Evolutionary conservation across 2,113 vertebrate genomes (phyloP).

Genomic region (Pteruthius melanotis): DNA sequence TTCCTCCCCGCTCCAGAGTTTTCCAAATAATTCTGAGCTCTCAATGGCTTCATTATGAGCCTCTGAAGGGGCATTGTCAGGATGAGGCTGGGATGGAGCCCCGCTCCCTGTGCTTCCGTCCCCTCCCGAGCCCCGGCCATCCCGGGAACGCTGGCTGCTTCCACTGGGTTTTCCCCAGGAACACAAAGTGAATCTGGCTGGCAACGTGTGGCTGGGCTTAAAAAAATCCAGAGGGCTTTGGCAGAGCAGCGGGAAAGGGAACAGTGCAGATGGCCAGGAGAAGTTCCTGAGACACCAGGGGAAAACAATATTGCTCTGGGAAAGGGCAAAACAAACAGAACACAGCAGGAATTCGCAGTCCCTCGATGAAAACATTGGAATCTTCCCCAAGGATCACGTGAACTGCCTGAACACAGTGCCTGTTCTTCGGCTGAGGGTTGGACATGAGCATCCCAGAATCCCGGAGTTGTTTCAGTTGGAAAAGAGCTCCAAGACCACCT

Average conservation of each 20-base stretch:
- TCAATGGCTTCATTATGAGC: conserved; percentile 5
- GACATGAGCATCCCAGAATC: neutral
- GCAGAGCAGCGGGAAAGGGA: neutral
- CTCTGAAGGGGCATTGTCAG: neutral
- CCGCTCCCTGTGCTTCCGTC: neutral
- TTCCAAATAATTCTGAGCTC: neutral
- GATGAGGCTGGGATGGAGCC: neutral
- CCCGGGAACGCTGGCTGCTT: neutral
- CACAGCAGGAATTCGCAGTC: neutral
- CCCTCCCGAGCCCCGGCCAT: neutral
- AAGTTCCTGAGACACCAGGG: neutral
- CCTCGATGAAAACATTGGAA: accelerated
- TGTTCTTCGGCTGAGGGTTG: neutral
- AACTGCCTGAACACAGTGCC: accelerated
- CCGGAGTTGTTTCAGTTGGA: accelerated
- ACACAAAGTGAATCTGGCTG: neutral
- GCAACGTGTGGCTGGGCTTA: neutral
- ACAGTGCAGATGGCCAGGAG: neutral
- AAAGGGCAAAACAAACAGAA: neutral
- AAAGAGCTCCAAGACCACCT: neutral
- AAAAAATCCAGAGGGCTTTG: neutral
- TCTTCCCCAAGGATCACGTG: accelerated
- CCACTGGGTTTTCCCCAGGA: neutral
- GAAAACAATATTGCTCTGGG: neutral
- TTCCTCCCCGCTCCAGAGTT: neutral